These are phyloP conservation scores for Sarcoramphus papa DNA, from an alignment of 2,797 vertebrate species.

Conservation along the genomic window DNA sequence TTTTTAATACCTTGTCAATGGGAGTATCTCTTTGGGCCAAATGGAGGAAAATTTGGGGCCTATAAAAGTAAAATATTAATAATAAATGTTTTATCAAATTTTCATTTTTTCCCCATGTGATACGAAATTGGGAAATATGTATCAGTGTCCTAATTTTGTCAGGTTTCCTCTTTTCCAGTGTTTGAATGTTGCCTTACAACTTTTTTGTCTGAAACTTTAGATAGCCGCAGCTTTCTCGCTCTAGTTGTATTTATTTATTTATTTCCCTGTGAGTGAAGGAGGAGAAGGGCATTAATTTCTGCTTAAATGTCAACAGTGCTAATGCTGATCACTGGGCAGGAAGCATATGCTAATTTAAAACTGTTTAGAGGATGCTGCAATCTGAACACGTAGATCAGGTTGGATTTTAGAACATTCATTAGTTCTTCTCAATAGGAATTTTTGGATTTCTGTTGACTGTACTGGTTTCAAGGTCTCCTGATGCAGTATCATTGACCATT, in stretches of 20 bases:
- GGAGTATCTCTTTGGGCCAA: not conserved
- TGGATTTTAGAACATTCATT: not conserved
- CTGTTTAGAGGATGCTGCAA: not conserved
- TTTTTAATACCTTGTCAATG: not conserved
- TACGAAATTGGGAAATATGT: not conserved
- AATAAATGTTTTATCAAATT: not conserved
- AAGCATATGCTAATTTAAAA: not conserved
- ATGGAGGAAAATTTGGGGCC: not conserved
- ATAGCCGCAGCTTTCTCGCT: not conserved
- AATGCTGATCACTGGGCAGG: not conserved
- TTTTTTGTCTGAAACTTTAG: not conserved
- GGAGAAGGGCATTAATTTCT: not conserved
- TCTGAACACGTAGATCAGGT: not conserved
- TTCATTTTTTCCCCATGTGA: accelerated
- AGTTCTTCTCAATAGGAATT: not conserved
- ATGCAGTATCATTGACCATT: not conserved
- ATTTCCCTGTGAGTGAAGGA: not conserved
- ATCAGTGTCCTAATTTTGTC: not conserved
- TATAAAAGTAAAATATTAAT: not conserved
- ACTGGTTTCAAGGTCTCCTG: not conserved
- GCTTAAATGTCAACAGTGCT: not conserved
- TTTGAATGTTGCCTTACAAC: not conserved
- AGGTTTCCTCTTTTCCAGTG: not conserved
- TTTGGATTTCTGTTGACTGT: not conserved
- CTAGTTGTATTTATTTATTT: not conserved